A percentile compares a stretch with the other conserved stretches of the same genome.
These are phyloP conservation scores for Ctenicera cuprea DNA, from an alignment of 2,888 invertebrate species.

Conservation along the genomic window DNA sequence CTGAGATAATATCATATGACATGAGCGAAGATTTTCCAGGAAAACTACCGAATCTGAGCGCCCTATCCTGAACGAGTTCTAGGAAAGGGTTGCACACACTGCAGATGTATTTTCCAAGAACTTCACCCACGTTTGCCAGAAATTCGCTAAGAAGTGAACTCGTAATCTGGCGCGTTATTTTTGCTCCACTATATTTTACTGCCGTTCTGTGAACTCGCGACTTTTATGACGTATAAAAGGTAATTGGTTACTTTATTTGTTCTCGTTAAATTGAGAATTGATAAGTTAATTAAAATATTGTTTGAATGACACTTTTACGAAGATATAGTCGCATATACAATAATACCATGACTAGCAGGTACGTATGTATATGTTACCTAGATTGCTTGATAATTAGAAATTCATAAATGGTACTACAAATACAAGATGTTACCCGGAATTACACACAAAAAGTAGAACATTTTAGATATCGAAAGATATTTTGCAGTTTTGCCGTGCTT, in stretches of 20 bases:
- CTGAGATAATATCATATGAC: neutral
- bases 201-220: neutral
- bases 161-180: slow-evolving; percentile 1
- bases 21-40: slow-evolving; percentile 1
- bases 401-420: too few relatives aligned
- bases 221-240: slow-evolving; percentile 15
- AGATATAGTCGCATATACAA: neutral
- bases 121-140: slow-evolving; percentile 17
- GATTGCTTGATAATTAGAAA: too few relatives aligned
- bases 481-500: too few relatives aligned
- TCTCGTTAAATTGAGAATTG: neutral
- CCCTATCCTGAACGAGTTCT: neutral
- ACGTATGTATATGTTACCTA: too few relatives aligned
- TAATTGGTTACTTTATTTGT: slow-evolving; percentile 6
- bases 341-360: too few relatives aligned
- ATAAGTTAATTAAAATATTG: slow-evolving; percentile 5
- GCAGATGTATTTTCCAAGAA: slow-evolving; percentile 31
- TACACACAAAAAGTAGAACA: too few relatives aligned
- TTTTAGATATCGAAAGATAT: too few relatives aligned
- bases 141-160: slow-evolving; percentile 10
- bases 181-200: slow-evolving; percentile 1
- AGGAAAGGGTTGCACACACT: slow-evolving; percentile 15
- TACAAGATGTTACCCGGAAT: too few relatives aligned
- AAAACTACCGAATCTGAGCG: neutral
- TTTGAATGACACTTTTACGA: neutral